These are phyloP conservation scores for Typhlomys cinereus DNA, from an alignment of 2,113 vertebrate species.

Conservation along the genomic window DNA sequence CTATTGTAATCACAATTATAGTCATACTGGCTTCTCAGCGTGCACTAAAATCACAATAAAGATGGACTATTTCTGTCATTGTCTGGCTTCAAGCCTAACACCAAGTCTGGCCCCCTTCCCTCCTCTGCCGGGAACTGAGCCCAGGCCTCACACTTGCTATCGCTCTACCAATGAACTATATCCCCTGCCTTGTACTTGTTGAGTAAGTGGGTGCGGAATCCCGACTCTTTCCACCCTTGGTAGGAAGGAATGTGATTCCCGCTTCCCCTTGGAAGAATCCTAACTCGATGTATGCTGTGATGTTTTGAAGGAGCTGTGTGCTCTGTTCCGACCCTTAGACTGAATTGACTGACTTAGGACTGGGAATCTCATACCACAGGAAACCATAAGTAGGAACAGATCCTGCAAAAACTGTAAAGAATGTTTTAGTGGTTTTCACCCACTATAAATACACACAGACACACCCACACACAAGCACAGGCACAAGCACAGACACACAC, in stretches of 20 bases:
- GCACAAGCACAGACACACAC: no score
- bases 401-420: not conserved
- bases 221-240: not conserved
- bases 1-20: not conserved
- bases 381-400: not conserved
- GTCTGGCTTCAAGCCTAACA: not conserved
- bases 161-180: not conserved
- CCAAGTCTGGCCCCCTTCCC: not conserved
- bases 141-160: not conserved
- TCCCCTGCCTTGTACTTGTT: not conserved
- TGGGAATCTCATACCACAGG: not conserved
- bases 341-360: not conserved
- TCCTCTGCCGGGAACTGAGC: not conserved
- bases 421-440: not conserved
- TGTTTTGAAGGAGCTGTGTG: not conserved
- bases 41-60: not conserved
- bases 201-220: not conserved
- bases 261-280: not conserved
- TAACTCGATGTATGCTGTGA: not conserved
- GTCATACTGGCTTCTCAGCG: not conserved
- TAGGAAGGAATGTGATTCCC: not conserved
- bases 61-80: not conserved
- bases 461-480: no score
- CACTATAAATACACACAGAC: not conserved
- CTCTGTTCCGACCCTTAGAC: not conserved